Percentiles rank a stretch among this genome's conserved stretches.
Conservation (phyloP, 1,140 invertebrate species). For the Saccostrea cuccullata region DNA sequence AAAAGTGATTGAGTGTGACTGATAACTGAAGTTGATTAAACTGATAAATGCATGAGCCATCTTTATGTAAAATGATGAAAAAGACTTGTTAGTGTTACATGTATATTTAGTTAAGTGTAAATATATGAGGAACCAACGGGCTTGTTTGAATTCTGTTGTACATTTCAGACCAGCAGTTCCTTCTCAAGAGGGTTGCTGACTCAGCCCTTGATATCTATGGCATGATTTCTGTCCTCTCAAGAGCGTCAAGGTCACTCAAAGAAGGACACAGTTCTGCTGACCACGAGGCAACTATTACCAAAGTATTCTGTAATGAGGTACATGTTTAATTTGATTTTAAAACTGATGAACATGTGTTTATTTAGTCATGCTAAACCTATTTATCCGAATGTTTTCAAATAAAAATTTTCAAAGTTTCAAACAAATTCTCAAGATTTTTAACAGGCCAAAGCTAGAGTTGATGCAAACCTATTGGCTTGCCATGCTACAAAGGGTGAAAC, state of each 20-base stretch:
- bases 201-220: constrained; percentile 88
- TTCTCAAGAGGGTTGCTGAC: constrained; percentile 88
- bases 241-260: constrained; percentile 86
- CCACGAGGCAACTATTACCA: constrained; percentile 88
- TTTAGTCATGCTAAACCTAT: too few relatives aligned
- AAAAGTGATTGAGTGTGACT: too few relatives aligned
- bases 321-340: constrained; percentile 36
- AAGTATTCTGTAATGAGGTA: constrained; percentile 91
- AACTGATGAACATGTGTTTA: too few relatives aligned
- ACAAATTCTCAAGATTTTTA: constrained; percentile 53
- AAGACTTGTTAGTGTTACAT: too few relatives aligned
- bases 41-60: too few relatives aligned
- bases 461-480: constrained; percentile 84
- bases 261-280: constrained; percentile 85
- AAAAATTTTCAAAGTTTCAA: too few relatives aligned
- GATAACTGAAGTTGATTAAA: too few relatives aligned
- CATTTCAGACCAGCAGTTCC: constrained; percentile 88
- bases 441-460: constrained; percentile 86
- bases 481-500: constrained; percentile 78
- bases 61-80: too few relatives aligned
- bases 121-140: too few relatives aligned
- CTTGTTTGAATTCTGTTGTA: too few relatives aligned
- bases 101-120: too few relatives aligned
- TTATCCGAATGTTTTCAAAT: too few relatives aligned
- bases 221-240: constrained; percentile 88